These are phyloP conservation scores for Polydrusus tereticollis DNA, from an alignment of 2,888 invertebrate species.

Conservation along the genomic window DNA sequence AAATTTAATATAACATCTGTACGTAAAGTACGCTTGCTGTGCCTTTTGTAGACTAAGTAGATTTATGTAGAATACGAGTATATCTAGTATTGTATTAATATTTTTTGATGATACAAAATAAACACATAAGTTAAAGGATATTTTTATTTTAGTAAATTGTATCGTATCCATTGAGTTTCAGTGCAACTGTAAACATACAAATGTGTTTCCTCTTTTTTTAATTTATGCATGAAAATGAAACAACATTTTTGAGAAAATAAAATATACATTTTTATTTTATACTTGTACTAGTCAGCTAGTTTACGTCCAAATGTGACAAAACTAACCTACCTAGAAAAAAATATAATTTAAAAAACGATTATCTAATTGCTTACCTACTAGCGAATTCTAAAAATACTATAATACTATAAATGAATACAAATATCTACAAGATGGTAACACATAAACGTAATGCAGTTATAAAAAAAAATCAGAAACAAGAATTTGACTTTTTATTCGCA, in stretches of 20 bases:
- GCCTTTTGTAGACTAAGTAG: conserved; percentile 64
- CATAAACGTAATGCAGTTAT: background rate
- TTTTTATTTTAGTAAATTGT: background rate
- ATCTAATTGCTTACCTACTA: conserved; percentile 11
- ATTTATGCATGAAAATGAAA: background rate
- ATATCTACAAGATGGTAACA: conserved; percentile 39
- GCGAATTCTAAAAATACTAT: conserved; percentile 31
- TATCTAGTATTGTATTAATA: conserved; percentile 64
- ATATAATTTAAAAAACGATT: conserved; percentile 29
- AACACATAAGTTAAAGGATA: background rate
- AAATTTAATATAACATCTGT: conserved; percentile 60
- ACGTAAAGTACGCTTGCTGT: conserved; percentile 68
- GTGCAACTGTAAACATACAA: too few relatives aligned
- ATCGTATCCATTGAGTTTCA: background rate
- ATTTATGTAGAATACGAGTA: conserved; percentile 58
- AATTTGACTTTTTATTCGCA: background rate
- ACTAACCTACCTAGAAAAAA: conserved; percentile 27
- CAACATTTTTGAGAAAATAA: conserved; percentile 13
- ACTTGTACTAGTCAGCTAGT: conserved; percentile 23
- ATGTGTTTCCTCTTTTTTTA: too few relatives aligned
- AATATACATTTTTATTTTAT: conserved; percentile 26
- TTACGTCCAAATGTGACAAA: conserved; percentile 15
- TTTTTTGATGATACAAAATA: conserved; percentile 60
- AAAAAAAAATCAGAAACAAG: background rate
- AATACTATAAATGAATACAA: conserved; percentile 26